Percentiles rank a stretch among this genome's conserved stretches.
phyloP scores from a whole-genome alignment of 2,797 vertebrate species.

The Thunnus albacares region DNA sequence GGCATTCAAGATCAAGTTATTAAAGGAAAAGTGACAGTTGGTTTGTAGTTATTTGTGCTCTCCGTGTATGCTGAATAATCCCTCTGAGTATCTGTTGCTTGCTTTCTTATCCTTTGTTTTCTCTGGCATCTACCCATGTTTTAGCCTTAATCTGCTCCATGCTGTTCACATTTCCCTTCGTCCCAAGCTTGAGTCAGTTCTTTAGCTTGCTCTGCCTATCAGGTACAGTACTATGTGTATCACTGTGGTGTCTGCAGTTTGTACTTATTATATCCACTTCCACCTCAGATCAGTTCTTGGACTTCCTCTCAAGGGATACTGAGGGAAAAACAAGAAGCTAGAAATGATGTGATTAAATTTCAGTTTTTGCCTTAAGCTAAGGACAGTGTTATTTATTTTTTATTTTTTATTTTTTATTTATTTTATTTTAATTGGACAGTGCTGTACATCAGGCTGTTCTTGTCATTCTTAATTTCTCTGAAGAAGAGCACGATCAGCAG shows the following conservation, averaged over 20 bases:
- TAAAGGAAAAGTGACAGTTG: slow-evolving; percentile 77
- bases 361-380: slow-evolving; percentile 36
- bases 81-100: slow-evolving; percentile 71
- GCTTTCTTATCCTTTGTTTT: slow-evolving; percentile 69
- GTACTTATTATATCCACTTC: slow-evolving; percentile 4
- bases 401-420: too few relatives aligned
- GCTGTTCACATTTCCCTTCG: slow-evolving; percentile 67
- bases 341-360: slow-evolving; percentile 62
- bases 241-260: slow-evolving; percentile 12
- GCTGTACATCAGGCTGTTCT: slow-evolving; percentile 29
- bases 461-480: slow-evolving; percentile 50
- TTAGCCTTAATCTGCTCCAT: slow-evolving; percentile 75
- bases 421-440: slow-evolving; percentile 55
- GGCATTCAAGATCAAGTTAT: slow-evolving; percentile 63
- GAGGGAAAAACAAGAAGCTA: slow-evolving; percentile 33
- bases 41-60: slow-evolving; percentile 75
- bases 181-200: slow-evolving; percentile 55
- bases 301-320: slow-evolving; percentile 25
- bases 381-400: slow-evolving; percentile 8
- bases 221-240: slow-evolving; percentile 32
- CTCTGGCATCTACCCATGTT: slow-evolving; percentile 63
- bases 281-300: neutral
- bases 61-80: slow-evolving; percentile 71
- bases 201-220: slow-evolving; percentile 30
- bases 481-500: slow-evolving; percentile 41